Evolutionary conservation across 2,113 vertebrate species (phyloP).

Genomic region (Myotis yumanensis): DNA sequence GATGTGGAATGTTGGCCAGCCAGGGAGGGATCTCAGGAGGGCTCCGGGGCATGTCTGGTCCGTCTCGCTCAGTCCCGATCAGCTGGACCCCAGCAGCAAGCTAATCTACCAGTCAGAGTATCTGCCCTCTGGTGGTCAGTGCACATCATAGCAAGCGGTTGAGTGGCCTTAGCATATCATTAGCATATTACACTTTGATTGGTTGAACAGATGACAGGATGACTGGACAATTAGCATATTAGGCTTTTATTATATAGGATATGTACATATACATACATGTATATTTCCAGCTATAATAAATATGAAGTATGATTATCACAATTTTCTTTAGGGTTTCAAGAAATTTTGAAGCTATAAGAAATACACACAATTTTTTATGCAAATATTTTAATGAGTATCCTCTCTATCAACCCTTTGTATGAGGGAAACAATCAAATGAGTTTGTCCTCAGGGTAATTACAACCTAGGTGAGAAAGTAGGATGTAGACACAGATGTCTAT

Average conservation of each 20-base stretch:
- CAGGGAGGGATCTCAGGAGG: no score
- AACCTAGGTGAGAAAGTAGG: neutral
- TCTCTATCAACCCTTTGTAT: neutral
- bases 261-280: neutral
- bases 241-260: neutral
- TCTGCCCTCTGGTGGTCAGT: no score
- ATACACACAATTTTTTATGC: neutral
- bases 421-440: neutral
- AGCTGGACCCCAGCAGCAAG: no score
- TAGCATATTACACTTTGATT: no score
- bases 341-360: neutral
- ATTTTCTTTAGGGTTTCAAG: conserved; percentile 22
- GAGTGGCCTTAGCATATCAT: no score
- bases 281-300: neutral
- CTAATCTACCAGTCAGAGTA: no score
- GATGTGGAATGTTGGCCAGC: no score
- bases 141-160: no score
- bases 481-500: neutral
- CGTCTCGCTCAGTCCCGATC: no score
- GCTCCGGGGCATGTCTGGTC: no score
- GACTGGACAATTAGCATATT: no score
- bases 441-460: neutral
- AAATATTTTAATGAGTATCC: neutral
- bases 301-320: neutral
- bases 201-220: no score